These are phyloP conservation scores for Netelia inedita DNA, from an alignment of 2,888 invertebrate genomes.

Conservation along the genomic window DNA sequence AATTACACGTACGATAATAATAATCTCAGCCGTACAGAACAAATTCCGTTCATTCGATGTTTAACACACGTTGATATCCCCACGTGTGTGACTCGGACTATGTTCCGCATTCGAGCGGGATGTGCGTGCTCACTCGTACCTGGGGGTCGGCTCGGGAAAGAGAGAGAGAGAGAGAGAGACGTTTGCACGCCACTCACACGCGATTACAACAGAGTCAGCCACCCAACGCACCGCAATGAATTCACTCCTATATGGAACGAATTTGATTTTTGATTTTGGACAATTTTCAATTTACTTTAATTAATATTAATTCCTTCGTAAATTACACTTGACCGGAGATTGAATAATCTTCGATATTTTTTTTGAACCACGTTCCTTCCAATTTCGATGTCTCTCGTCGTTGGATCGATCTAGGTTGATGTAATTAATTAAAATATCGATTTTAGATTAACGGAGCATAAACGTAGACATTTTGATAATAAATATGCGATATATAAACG, in stretches of 20 bases:
- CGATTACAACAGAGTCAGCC: slow-evolving; percentile 1
- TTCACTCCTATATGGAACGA: neutral
- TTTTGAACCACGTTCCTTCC: neutral
- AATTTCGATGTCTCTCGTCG: too few species aligned
- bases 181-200: slow-evolving; percentile 1
- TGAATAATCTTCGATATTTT: neutral
- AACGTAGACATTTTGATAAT: neutral
- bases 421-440: neutral
- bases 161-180: neutral
- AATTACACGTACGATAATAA: neutral
- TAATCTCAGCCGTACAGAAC: neutral
- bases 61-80: neutral
- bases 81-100: neutral
- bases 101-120: neutral
- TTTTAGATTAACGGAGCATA: neutral
- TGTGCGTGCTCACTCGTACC: neutral
- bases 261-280: neutral
- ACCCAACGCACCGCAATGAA: neutral
- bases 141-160: slow-evolving; percentile 1
- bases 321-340: neutral
- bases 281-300: neutral
- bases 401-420: neutral
- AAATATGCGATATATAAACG: neutral
- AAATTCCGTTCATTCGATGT: neutral
- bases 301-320: neutral